Conservation (phyloP, 2,113 vertebrate species). For the Nannobrachium achirus region DNA sequence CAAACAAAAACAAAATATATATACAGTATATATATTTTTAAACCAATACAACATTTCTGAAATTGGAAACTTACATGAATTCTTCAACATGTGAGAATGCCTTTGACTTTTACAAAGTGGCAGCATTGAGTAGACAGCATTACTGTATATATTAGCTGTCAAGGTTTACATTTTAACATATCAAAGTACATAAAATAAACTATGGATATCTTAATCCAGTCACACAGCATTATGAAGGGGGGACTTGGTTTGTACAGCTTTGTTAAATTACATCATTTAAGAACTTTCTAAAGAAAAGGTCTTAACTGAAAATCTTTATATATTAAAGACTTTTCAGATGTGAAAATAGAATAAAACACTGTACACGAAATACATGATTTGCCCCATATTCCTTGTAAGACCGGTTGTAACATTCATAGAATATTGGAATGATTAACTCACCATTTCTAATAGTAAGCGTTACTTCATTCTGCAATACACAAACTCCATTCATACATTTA, state of each 20-base stretch:
- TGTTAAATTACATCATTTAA: slow-evolving; percentile 18
- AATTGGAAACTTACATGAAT: slow-evolving; percentile 43
- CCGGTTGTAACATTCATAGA: slow-evolving; percentile 73
- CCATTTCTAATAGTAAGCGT: slow-evolving; percentile 50
- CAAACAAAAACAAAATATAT: slow-evolving; percentile 55
- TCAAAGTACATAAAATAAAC: slow-evolving; percentile 43
- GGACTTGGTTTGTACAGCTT: slow-evolving; percentile 21
- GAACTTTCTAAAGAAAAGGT: slow-evolving; percentile 1
- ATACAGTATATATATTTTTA: slow-evolving; percentile 60
- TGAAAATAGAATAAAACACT: slow-evolving; percentile 56
- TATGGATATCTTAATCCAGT: slow-evolving; percentile 19
- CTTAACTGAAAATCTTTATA: slow-evolving; percentile 5
- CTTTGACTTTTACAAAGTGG: slow-evolving; percentile 57
- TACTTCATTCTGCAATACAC: slow-evolving; percentile 6
- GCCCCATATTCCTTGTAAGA: slow-evolving; percentile 31
- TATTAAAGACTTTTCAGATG: slow-evolving; percentile 16
- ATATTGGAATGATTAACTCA: slow-evolving; percentile 49
- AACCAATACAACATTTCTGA: slow-evolving; percentile 42
- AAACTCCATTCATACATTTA: not conserved
- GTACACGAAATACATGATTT: slow-evolving; percentile 47
- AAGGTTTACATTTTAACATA: slow-evolving; percentile 20
- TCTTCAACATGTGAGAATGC: slow-evolving; percentile 33
- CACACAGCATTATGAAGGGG: slow-evolving; percentile 25
- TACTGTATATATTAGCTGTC: slow-evolving; percentile 8
- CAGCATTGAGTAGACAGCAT: slow-evolving; percentile 36